Base-by-base conservation (phyloP, 2,888 invertebrate genomes). In the Mimumesa dahlbomi region DNA sequence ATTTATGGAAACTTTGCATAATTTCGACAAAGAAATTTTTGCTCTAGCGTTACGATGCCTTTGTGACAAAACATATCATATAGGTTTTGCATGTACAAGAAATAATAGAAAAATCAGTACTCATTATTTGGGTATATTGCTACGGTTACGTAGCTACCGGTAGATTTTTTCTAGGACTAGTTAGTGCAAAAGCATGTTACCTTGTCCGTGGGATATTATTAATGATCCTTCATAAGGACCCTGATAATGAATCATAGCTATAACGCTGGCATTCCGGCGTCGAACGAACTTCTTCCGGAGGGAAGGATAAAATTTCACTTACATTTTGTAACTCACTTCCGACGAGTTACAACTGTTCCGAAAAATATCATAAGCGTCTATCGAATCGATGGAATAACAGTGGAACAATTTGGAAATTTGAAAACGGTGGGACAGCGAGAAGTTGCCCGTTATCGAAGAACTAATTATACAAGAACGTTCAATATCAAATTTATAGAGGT, bases 111-210 rank as follows among this genome's bases (percentile, higher is more conserved):
- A 73, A 46, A 34, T 14, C 14, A 25, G 36, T 42, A 38, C 64
- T 67, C 65, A 62, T 77, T 77, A 77, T 78, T 78, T 62, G 64
- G 45, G 31, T 75, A 42, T 70, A 70, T 64, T 36, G 53, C 25
- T 46, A 40, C 22, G 49, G 56, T 75, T 69, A 59, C 43, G 43
- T 45, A n/a, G n/a, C n/a, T n/a, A n/a, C n/a, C n/a, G n/a, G n/a
- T n/a, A 43, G 43, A 74, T 78, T 84, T 84, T 83, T 83, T 76
- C 76, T 49, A 49, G 4, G 46, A 63, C 56, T 70, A 61, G 75
- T 74, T 86, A 89, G 88, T 89, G 89, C 86, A 75, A 83, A 88
- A 88, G 80, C 88, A 78, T 89, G 89, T 89, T 84, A 81, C 81
- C 76, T 75, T 78, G 85, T 86, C 86, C 73, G 74, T 73, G 73